Conservation (phyloP, 2,113 vertebrate genomes). For the Trematomus loennbergii region DNA sequence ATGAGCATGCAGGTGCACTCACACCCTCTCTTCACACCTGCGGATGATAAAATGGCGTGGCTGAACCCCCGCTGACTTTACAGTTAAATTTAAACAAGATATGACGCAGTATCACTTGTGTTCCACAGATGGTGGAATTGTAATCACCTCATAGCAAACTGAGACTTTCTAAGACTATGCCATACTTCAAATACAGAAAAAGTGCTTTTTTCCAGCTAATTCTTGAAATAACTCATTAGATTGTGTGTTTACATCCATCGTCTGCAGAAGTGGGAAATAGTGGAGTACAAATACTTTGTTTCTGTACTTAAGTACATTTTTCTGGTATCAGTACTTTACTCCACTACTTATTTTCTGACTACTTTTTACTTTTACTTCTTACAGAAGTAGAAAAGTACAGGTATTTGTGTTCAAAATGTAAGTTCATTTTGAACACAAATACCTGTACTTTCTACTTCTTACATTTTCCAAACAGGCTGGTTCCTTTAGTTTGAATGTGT, state of each 20-base stretch:
- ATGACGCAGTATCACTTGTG: background rate
- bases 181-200: background rate
- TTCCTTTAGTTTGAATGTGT: no score
- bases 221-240: background rate
- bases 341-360: no score
- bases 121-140: background rate
- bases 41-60: slow-evolving; percentile 30
- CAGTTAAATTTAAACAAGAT: background rate
- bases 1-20: slow-evolving; percentile 10
- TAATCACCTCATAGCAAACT: background rate
- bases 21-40: slow-evolving; percentile 40
- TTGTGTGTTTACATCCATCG: background rate
- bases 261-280: background rate
- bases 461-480: no score
- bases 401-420: no score
- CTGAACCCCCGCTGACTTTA: background rate
- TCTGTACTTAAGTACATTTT: no score
- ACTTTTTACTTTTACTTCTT: no score
- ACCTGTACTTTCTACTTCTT: no score
- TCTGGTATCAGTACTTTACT: no score
- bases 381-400: no score
- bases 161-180: background rate
- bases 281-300: no score
- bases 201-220: background rate
- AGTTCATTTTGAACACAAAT: no score